phyloP scores from a whole-genome alignment of 2,797 vertebrate genomes.

The Diglossa cyanea region DNA sequence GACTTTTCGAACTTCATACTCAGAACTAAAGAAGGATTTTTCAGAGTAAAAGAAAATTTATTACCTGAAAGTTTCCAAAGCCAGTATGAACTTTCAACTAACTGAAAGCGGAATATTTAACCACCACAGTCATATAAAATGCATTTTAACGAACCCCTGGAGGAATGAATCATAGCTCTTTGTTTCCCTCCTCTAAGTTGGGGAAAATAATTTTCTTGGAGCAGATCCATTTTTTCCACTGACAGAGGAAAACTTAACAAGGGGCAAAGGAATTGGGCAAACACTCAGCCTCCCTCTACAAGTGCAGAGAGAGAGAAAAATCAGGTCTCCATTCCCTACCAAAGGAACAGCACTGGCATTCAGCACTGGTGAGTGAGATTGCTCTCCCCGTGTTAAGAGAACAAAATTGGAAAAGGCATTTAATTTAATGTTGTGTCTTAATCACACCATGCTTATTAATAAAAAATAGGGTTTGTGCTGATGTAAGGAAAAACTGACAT shows the following conservation, averaged over 20 bases:
- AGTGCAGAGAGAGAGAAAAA: neutral
- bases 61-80: neutral
- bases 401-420: neutral
- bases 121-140: neutral
- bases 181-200: neutral
- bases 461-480: neutral
- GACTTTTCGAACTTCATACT: neutral
- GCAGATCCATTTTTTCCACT: neutral
- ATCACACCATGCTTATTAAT: neutral
- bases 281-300: neutral
- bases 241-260: neutral
- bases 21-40: neutral
- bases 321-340: neutral
- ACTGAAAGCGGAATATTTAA: neutral
- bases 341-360: neutral
- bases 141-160: neutral
- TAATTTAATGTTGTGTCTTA: neutral
- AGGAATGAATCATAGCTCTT: neutral
- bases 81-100: neutral
- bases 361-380: rapidly evolving
- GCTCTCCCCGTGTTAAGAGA: neutral
- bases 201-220: neutral
- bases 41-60: neutral
- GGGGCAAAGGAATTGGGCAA: neutral
- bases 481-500: neutral